These are phyloP conservation scores for Episyrphus balteatus DNA, from an alignment of 1,140 invertebrate species.

Conservation along the genomic window DNA sequence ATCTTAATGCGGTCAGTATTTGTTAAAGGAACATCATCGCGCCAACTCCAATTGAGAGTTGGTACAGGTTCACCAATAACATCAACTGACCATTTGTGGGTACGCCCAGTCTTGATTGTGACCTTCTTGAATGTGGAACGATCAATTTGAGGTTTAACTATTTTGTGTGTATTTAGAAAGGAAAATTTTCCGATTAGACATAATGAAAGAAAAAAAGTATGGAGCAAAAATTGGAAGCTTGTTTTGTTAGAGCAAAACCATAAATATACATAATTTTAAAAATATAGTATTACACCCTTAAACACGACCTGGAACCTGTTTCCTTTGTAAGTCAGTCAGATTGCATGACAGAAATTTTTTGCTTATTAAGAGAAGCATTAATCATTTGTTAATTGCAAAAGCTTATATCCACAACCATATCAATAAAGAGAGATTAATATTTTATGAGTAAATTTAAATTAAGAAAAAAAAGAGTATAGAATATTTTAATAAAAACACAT, in stretches of 20 bases:
- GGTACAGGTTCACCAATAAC: constrained; percentile 83
- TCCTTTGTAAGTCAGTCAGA: too few relatives aligned
- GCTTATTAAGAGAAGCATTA: too few relatives aligned
- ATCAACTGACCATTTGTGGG: constrained; percentile 86
- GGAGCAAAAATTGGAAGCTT: too few relatives aligned
- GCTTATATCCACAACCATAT: background rate
- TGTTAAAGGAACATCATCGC: constrained; percentile 67
- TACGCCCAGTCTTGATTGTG: constrained; percentile 83
- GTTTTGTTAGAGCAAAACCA: too few relatives aligned
- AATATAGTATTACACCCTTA: too few relatives aligned
- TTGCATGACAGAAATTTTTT: too few relatives aligned
- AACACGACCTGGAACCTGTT: too few relatives aligned
- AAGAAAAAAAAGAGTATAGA: background rate
- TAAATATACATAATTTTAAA: too few relatives aligned
- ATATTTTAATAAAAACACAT: too few relatives aligned
- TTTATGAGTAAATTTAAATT: background rate
- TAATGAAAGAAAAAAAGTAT: background rate
- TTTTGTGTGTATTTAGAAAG: background rate
- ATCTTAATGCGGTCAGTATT: constrained; percentile 78
- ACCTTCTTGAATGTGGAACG: constrained; percentile 76
- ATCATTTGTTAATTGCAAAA: too few relatives aligned
- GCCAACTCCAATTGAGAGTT: constrained; percentile 73
- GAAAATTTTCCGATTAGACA: background rate
- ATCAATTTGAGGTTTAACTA: constrained; percentile 90
- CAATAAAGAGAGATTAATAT: background rate